Percentiles rank a stretch among this genome's conserved stretches.
Evolutionary conservation across 2,888 invertebrate species (phyloP).

Genomic region (Metellina segmentata): DNA sequence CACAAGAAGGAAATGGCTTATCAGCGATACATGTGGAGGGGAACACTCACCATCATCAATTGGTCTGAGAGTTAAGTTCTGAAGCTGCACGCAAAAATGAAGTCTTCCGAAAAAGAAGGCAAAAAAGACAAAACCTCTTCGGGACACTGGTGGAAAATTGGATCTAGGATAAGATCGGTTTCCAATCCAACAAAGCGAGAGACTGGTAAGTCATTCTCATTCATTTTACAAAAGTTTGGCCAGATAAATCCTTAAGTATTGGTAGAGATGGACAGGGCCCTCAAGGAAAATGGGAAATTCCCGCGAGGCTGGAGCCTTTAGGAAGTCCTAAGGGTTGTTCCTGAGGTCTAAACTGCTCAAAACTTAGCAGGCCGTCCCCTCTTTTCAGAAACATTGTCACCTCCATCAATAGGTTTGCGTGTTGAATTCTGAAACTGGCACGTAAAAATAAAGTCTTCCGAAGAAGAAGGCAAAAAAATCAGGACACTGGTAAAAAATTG

Average conservation of each 20-base stretch:
- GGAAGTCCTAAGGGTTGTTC: too few species aligned
- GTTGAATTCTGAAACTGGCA: neutral
- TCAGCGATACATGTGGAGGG: neutral
- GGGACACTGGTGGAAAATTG: conserved; percentile 61
- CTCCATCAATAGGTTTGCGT: neutral
- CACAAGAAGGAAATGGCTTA: neutral
- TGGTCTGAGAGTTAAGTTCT: neutral
- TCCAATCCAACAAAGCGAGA: conserved; percentile 38
- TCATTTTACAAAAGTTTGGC: neutral
- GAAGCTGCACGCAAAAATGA: conserved; percentile 22
- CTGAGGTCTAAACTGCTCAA: too few species aligned
- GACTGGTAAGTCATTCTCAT: conserved; percentile 40
- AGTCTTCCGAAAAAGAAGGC: conserved; percentile 34
- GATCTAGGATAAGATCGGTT: conserved; percentile 34
- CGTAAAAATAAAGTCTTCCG: conserved; percentile 43
- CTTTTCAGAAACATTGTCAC: too few species aligned
- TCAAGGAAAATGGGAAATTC: too few species aligned
- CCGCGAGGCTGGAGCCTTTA: too few species aligned
- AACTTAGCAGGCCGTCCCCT: too few species aligned
- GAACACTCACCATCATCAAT: neutral
- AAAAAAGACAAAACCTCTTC: conserved; percentile 46
- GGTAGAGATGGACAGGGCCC: too few species aligned
- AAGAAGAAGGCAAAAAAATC: conserved; percentile 37
- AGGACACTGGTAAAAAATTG: conserved; percentile 62
- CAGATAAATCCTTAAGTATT: too few species aligned